These are phyloP conservation scores for Oryzias curvinotus DNA, from an alignment of 2,113 vertebrate species.

Conservation along the genomic window DNA sequence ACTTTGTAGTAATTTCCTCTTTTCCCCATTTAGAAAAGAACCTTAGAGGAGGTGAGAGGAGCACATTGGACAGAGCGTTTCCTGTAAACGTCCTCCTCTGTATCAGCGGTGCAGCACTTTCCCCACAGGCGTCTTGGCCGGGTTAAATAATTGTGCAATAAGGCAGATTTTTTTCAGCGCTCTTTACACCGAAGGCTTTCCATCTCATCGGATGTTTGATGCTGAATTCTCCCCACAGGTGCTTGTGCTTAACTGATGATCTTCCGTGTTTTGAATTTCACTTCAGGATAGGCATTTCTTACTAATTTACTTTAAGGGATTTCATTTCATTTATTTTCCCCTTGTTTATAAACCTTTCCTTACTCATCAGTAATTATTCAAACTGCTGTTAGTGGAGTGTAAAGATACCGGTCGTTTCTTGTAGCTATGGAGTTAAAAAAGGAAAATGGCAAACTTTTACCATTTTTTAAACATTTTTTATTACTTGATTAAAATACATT, in stretches of 20 bases:
- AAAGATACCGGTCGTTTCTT: too few species aligned
- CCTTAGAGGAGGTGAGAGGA: not conserved
- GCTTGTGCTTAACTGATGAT: not conserved
- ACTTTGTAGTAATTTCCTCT: not conserved
- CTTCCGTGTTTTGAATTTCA: not conserved
- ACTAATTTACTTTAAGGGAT: not conserved
- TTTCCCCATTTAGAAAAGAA: too few species aligned
- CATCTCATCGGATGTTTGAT: conserved; percentile 3
- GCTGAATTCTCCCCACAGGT: conserved; percentile 4
- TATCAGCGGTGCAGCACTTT: not conserved
- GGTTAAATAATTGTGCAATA: conserved; percentile 22
- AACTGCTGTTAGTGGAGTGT: too few species aligned
- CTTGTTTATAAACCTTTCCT: not conserved
- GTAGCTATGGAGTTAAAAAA: too few species aligned
- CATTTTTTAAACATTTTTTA: too few species aligned
- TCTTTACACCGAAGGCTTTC: conserved; percentile 5
- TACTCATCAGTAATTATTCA: too few species aligned
- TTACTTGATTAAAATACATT: too few species aligned
- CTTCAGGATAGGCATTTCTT: not conserved
- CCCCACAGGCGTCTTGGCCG: not conserved
- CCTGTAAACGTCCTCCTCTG: not conserved
- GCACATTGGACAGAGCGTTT: not conserved
- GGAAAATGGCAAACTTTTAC: too few species aligned
- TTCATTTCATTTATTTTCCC: not conserved
- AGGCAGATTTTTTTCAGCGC: conserved; percentile 16